Base-by-base conservation (phyloP, 2,113 vertebrate species). In the Hipposideros armiger region DNA sequence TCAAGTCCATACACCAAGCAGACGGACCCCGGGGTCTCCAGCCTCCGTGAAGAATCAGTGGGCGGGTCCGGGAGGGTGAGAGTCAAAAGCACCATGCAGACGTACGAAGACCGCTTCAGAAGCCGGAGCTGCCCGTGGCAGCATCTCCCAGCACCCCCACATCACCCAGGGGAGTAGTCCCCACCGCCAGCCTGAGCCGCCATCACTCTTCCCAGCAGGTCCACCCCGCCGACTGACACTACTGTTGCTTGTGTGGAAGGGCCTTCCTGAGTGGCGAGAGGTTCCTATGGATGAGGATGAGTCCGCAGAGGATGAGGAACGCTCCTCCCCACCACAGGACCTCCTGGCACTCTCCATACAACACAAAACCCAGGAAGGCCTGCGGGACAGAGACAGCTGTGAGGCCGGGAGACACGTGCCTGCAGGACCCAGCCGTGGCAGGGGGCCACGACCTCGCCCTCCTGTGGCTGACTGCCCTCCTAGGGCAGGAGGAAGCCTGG, bases 241-340 rank as follows among this genome's bases (percentile, higher is more conserved):
- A 98, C 92, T 98, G 98, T 66, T 97, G 91, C 0, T 0, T 96
- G 2, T 95, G 92, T 0, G 74, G 62, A 0, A 64, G 28, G 17
- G 60, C 22, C 30, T 96, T 96, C 45, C 92, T 96, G 0, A 72
- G 77, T 0, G 98, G 97, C 17, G 94, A 98, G 97, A 98, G 64
- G 96, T 19, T 85, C 67, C 98, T 98, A 96, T 99, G 99, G 91
- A 99, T 98, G 52, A 99, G 98, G 93, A 98, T 1, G n/a, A 99
- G 99, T 50, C 99, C 99, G 0, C 99, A 99, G 89, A 99, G 99
- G 0, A 98, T 99, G 97, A 99, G 30, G 32, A 99, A 95, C 11
- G 99, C 99, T n/a, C 99, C 99, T 0, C 99, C 98, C 99, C 99
- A 99, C 99, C 99, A 99, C 97, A 99, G 92, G 5, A 98, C 97